Percentiles rank a stretch among this genome's conserved stretches.
Evolutionary conservation across 2,113 vertebrate genomes (phyloP).

Genomic region (Phycodurus eques): DNA sequence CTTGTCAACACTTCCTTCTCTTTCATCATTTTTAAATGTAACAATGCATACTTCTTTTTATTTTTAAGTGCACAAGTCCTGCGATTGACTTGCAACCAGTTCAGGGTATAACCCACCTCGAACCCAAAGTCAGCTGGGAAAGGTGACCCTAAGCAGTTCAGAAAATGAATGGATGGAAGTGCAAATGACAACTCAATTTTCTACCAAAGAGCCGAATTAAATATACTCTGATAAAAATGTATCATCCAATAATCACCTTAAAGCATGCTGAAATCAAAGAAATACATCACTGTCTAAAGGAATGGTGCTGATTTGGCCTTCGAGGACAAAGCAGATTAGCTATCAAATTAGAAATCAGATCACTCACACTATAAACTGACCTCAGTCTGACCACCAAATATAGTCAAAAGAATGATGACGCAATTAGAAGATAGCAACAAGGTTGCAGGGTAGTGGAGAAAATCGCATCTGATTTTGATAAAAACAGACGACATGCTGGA

Average conservation of each 20-base stretch:
- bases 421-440: not conserved
- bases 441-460: not conserved
- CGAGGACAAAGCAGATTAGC: not conserved
- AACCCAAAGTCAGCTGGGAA: not conserved
- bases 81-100: not conserved
- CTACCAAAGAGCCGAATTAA: not conserved
- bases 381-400: not conserved
- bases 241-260: not conserved
- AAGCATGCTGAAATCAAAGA: not conserved
- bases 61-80: not conserved
- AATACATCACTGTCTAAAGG: not conserved
- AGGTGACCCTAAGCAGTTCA: not conserved
- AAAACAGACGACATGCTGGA: not conserved
- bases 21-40: not conserved
- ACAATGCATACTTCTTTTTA: not conserved
- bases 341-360: not conserved
- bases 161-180: not conserved
- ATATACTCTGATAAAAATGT: not conserved
- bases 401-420: not conserved
- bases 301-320: not conserved
- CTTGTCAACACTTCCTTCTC: not conserved
- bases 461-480: not conserved
- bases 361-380: not conserved
- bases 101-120: not conserved
- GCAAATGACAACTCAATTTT: not conserved